Evolutionary conservation across 2,797 vertebrate species (phyloP).

Genomic region (Orientallactaga sibirica): DNA sequence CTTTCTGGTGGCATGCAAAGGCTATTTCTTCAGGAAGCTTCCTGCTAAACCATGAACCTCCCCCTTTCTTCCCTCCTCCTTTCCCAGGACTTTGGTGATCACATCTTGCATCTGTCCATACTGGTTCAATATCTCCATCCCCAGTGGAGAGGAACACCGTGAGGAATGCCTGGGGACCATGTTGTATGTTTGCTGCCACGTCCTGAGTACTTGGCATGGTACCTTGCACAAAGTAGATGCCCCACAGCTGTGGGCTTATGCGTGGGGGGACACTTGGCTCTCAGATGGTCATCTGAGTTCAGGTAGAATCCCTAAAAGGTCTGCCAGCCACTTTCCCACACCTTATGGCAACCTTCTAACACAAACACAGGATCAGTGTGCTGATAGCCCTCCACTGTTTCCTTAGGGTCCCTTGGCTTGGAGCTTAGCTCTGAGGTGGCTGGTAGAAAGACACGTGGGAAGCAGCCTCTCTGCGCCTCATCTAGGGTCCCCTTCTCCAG

Average conservation of each 20-base stretch:
- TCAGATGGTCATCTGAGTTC: not conserved
- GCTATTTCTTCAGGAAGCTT: not conserved
- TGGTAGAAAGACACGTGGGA: not conserved
- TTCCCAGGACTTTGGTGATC: not conserved
- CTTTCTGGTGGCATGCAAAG: not conserved
- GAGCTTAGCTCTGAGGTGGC: not conserved
- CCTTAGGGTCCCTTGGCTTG: not conserved
- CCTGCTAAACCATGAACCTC: rapidly evolving
- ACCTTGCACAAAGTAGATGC: not conserved
- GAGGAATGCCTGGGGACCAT: not conserved
- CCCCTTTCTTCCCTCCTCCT: not conserved
- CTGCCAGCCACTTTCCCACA: not conserved
- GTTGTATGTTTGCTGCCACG: not conserved
- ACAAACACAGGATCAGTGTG: rapidly evolving
- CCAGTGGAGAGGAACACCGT: not conserved
- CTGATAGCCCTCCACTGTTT: not conserved
- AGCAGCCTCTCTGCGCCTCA: rapidly evolving
- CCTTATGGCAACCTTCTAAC: not conserved
- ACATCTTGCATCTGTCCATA: not conserved
- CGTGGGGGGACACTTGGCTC: not conserved
- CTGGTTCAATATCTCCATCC: not conserved
- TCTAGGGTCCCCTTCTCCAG: not conserved
- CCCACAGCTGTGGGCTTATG: not conserved
- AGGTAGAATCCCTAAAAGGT: not conserved
- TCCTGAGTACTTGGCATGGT: not conserved